phyloP scores from a whole-genome alignment of 2,888 invertebrate species.

The Eristalis tenax region DNA sequence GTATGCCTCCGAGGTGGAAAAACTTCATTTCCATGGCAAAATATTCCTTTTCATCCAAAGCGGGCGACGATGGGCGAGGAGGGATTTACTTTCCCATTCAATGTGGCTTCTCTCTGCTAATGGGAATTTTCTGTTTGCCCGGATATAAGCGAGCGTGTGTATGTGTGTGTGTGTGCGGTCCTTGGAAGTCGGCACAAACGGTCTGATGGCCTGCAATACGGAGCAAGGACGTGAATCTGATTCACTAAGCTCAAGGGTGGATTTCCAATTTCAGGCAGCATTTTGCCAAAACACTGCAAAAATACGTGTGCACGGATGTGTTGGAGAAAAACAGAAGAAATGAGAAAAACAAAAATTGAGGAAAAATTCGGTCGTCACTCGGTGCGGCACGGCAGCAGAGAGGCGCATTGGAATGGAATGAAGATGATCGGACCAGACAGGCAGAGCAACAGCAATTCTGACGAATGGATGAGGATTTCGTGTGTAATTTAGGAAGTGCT shows the following conservation, averaged over 20 bases:
- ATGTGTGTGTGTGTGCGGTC: conserved; percentile 15
- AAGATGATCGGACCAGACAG: conserved; percentile 20
- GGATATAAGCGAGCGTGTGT: conserved; percentile 19
- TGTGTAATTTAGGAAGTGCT: conserved; percentile 55
- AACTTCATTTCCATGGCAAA: conserved; percentile 68
- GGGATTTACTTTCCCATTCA: conserved; percentile 64
- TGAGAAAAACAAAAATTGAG: conserved; percentile 10
- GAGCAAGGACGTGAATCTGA: conserved; percentile 38
- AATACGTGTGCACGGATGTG: neutral
- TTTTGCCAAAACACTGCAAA: neutral
- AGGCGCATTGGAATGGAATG: neutral
- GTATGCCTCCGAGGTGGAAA: conserved; percentile 62
- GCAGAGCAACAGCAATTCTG: conserved; percentile 27
- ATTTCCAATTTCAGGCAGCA: conserved; percentile 40
- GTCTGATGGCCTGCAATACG: conserved; percentile 10
- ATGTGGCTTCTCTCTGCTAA: conserved; percentile 64
- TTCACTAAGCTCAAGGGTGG: conserved; percentile 58
- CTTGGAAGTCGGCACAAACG: conserved; percentile 19
- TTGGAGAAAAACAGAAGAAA: neutral
- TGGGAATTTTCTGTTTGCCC: conserved; percentile 69
- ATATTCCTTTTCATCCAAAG: conserved; percentile 42
- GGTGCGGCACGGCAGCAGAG: neutral
- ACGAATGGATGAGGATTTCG: conserved; percentile 68
- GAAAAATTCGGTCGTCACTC: neutral
- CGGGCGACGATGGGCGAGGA: conserved; percentile 25